phyloP scores from a whole-genome alignment of 2,797 vertebrate species.

The Myotis vivesi region DNA sequence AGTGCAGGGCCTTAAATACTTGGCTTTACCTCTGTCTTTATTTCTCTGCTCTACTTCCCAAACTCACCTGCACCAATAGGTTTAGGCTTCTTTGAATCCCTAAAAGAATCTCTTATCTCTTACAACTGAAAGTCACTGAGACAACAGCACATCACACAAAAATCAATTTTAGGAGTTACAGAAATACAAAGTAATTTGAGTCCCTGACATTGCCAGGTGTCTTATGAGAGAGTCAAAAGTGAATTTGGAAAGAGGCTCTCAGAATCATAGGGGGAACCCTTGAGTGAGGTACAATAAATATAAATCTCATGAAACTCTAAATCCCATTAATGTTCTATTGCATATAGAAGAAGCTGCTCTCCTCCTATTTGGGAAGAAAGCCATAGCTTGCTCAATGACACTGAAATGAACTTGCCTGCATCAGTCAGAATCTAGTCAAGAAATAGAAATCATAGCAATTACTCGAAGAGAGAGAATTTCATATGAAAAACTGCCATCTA shows the following conservation, averaged over 20 bases:
- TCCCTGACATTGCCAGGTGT: background rate
- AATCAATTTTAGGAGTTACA: background rate
- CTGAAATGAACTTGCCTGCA: background rate
- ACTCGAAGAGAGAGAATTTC: background rate
- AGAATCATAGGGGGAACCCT: background rate
- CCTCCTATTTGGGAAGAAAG: background rate
- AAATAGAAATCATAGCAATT: background rate
- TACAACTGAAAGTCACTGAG: background rate
- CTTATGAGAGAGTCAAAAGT: background rate
- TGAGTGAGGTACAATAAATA: background rate
- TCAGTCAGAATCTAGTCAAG: background rate
- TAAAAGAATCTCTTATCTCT: background rate
- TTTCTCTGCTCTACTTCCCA: background rate
- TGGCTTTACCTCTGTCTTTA: background rate
- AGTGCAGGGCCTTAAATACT: background rate
- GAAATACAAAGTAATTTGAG: background rate
- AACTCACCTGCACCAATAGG: background rate
- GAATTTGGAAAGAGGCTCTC: background rate
- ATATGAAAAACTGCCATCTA: background rate
- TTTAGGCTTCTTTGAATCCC: background rate
- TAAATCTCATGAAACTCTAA: background rate
- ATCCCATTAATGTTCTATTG: background rate
- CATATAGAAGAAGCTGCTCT: background rate
- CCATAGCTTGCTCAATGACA: background rate
- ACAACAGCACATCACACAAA: background rate